phyloP scores from a whole-genome alignment of 2,888 invertebrate species.

The Perizoma flavofasciatum region DNA sequence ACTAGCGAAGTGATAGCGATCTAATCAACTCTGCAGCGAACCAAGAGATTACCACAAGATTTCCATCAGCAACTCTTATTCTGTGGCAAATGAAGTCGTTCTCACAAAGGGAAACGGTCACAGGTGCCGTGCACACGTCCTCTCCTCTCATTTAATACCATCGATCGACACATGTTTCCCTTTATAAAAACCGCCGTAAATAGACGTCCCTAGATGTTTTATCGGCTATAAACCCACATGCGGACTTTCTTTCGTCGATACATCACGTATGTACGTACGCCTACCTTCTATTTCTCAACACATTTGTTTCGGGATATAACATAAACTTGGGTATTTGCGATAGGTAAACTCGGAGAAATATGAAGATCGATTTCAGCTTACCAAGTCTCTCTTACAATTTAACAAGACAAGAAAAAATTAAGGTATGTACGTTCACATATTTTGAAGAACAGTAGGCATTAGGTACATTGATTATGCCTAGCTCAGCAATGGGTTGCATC shows the following conservation, averaged over 20 bases:
- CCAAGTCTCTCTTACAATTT: slow-evolving; percentile 2
- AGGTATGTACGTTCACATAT: not conserved
- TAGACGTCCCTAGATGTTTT: slow-evolving; percentile 72
- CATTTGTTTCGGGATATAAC: slow-evolving; percentile 39
- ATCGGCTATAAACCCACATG: slow-evolving; percentile 76
- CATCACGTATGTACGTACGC: slow-evolving; percentile 63
- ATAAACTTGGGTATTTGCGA: slow-evolving; percentile 37
- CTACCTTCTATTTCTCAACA: slow-evolving; percentile 43
- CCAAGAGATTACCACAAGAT: slow-evolving; percentile 13
- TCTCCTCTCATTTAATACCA: slow-evolving; percentile 62
- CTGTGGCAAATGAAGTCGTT: slow-evolving; percentile 28
- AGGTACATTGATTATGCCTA: not conserved
- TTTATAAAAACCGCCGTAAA: slow-evolving; percentile 70
- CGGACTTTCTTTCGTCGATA: slow-evolving; percentile 64
- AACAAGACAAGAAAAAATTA: not conserved
- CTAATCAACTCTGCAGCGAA: slow-evolving; percentile 21
- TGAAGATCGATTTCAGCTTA: slow-evolving; percentile 14
- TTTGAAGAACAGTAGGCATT: not conserved
- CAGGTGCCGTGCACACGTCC: slow-evolving; percentile 58
- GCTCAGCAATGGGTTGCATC: not conserved
- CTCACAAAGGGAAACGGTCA: slow-evolving; percentile 35
- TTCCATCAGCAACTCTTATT: slow-evolving; percentile 7
- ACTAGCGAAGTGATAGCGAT: not conserved
- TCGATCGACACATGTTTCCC: slow-evolving; percentile 58
- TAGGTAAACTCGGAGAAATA: slow-evolving; percentile 22